Base-by-base conservation (phyloP, 1,140 invertebrate genomes). In the Magallana angulata region DNA sequence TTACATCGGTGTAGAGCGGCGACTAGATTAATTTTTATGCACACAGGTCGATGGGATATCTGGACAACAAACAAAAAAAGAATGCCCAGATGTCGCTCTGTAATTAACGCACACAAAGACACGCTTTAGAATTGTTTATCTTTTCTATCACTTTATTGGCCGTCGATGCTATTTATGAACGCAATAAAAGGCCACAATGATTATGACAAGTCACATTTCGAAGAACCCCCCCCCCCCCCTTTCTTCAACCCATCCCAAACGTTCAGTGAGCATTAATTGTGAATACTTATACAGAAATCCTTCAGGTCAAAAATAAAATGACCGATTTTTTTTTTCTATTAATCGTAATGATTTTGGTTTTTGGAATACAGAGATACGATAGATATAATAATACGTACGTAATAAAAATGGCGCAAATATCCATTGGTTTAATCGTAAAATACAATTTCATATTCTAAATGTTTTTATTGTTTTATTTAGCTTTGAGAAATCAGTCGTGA, bases 21-120 rank as follows among this genome's bases (percentile, higher is more conserved):
- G 6, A 62, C n/a, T 12, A 16, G 60, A 62, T 76, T 76, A 18
- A 48, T 64, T 68, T 76, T 76, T 76, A 76, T 76, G 18, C 36
- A 8, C 68, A 76, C 68, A 76, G 68, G 68, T 76, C 68, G 24
- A 76, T 76, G 68, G 36, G 18, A 76, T 76, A 18, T 76, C 36
- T 76, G 68, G 24, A 76, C 68, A 76, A 11, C 24, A 12, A 76
- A 76, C 68, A 76, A 76, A 76, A 48, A 24, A 76, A 76, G 30
- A 24, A 5, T 30, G 36, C 24, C 68, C 68, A 76, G 68, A 76
- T 76, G 68, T 76, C 24, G 68, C 68, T 24, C 24, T 12, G 68
- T 30, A 76, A 76, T 76, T 76, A 76, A 48, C 24, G 18, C 68
- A 76, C 18, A 76, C 68, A 76, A 76, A 76, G 68, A 18, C 24